Evolutionary conservation across 2,888 invertebrate species (phyloP).

Genomic region (Hoplodrina blanda): DNA sequence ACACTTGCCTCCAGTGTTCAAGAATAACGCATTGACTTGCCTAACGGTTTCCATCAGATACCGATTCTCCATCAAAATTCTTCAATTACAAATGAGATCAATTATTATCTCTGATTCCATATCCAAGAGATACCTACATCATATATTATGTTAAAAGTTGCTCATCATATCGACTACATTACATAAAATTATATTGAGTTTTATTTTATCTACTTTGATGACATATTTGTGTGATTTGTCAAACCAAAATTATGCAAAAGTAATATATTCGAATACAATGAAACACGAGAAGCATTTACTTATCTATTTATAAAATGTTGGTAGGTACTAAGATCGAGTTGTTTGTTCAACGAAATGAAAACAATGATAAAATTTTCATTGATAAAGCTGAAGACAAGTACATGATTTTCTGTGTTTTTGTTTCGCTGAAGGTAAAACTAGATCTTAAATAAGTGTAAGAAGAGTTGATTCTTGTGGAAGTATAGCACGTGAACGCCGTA

Average conservation of each 20-base stretch:
- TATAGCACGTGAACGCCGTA: constrained; percentile 74
- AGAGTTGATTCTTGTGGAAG: constrained; percentile 59
- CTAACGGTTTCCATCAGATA: constrained; percentile 11
- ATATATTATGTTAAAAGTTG: background rate
- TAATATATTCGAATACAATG: constrained; percentile 26
- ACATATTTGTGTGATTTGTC: background rate
- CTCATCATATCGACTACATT: background rate
- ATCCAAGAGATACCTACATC: background rate
- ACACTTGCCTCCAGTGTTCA: constrained; percentile 7
- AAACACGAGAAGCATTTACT: constrained; percentile 67
- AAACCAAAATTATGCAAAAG: constrained; percentile 43
- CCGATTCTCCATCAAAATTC: background rate
- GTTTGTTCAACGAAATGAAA: constrained; percentile 38
- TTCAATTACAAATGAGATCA: constrained; percentile 4
- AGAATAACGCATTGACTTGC: constrained; percentile 11
- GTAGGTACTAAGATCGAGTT: constrained; percentile 51
- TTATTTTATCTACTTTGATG: constrained; percentile 28
- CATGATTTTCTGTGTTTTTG: constrained; percentile 18
- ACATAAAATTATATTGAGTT: background rate
- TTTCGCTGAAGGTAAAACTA: constrained; percentile 40
- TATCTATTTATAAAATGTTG: constrained; percentile 51
- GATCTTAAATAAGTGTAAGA: constrained; percentile 59
- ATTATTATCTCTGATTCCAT: background rate
- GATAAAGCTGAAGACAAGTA: constrained; percentile 42
- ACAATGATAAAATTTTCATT: constrained; percentile 30